These are phyloP conservation scores for Norana najaformis DNA, from an alignment of 2,888 invertebrate species.

Conservation along the genomic window DNA sequence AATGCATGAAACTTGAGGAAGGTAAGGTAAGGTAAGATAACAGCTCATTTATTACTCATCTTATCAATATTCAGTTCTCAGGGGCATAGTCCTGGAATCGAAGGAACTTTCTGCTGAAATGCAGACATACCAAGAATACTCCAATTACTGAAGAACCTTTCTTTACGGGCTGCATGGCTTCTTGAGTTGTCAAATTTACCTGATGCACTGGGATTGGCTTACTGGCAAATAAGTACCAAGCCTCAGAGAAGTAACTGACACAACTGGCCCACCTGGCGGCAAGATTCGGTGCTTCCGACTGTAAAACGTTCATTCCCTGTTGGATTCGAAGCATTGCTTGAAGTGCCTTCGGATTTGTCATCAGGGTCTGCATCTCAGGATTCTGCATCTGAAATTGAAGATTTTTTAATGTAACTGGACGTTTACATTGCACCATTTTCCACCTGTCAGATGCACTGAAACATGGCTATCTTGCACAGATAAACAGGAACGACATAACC, in stretches of 20 bases:
- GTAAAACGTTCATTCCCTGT: conserved; percentile 26
- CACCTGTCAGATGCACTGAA: background rate
- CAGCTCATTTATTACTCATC: too few species aligned
- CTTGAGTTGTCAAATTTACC: background rate
- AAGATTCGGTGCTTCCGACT: conserved; percentile 24
- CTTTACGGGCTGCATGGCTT: background rate
- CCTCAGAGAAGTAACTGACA: too few species aligned
- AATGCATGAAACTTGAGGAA: too few species aligned
- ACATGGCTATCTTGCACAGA: background rate
- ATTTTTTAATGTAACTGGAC: background rate
- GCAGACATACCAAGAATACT: too few species aligned
- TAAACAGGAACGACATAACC: background rate
- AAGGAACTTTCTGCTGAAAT: too few species aligned
- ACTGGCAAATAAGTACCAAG: background rate
- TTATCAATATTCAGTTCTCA: too few species aligned
- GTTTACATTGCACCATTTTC: background rate
- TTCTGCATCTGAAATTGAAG: conserved; percentile 28
- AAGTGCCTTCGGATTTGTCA: conserved; percentile 28
- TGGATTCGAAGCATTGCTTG: conserved; percentile 27
- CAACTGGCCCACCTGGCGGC: background rate
- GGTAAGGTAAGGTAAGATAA: too few species aligned
- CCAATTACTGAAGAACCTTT: too few species aligned
- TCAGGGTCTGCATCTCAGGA: conserved; percentile 24
- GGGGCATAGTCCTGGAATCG: too few species aligned
- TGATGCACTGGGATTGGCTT: background rate